These are phyloP conservation scores for Acanthurus leucopareius DNA, from an alignment of 2,797 vertebrate species.

Conservation along the genomic window DNA sequence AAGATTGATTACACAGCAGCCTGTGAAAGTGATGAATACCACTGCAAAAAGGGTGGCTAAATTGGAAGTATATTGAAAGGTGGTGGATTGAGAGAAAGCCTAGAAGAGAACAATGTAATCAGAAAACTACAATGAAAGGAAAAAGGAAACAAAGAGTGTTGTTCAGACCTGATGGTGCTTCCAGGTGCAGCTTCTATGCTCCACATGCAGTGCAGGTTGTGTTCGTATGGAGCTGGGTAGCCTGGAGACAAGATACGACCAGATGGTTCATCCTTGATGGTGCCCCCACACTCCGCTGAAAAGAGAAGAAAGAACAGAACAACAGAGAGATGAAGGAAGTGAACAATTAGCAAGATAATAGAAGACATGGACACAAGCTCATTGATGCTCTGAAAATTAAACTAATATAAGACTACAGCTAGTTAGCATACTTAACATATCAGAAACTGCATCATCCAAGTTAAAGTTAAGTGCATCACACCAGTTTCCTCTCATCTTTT, in stretches of 20 bases:
- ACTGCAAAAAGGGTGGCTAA: constrained; percentile 59
- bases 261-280: constrained; percentile 87
- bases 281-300: constrained; percentile 95
- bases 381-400: constrained; percentile 13
- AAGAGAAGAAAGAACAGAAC: constrained; percentile 17
- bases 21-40: constrained; percentile 73
- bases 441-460: constrained; percentile 23
- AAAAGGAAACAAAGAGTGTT: constrained; percentile 33
- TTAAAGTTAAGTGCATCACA: constrained; percentile 50
- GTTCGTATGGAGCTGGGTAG: constrained; percentile 97
- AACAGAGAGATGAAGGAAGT: neutral
- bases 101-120: constrained; percentile 67
- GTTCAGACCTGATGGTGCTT: constrained; percentile 95
- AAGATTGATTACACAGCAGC: constrained; percentile 75
- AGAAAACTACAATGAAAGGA: constrained; percentile 45
- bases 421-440: constrained; percentile 40
- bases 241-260: constrained; percentile 95
- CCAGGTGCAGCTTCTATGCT: constrained; percentile 94
- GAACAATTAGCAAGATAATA: neutral
- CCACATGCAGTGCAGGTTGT: constrained; percentile 98
- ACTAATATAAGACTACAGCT: constrained; percentile 35
- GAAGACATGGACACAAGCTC: constrained; percentile 3
- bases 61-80: constrained; percentile 71
- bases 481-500: constrained; percentile 22
- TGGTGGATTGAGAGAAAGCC: constrained; percentile 66